Base-by-base conservation (phyloP, 2,888 invertebrate genomes). In the Campaea margaritaria region DNA sequence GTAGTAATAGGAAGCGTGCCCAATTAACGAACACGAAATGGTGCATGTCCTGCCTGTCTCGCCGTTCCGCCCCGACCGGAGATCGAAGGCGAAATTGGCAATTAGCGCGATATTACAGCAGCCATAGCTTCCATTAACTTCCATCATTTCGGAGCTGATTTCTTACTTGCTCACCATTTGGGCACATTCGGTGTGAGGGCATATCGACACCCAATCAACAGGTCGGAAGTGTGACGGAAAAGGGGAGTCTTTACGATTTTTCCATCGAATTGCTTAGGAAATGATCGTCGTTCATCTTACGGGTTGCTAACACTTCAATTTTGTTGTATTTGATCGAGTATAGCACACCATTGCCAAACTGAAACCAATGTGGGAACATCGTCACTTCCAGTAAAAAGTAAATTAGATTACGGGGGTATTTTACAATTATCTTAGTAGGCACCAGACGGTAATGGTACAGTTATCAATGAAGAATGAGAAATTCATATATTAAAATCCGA, bases 51-150 rank as follows among this genome's bases (percentile, higher is more conserved):
- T 76, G 76, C 69, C 27, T 75, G 69, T 67, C n/a, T n/a, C n/a
- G n/a, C n/a, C n/a, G n/a, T n/a, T n/a, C 72, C 69, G 70, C 69
- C 21, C 21, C 74, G 68, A 54, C 86, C 90, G 89, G 90, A 89
- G 85, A 90, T 89, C 83, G 85, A 87, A 85, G 69, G 71, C 77
- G 70, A 85, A 85, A 90, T 91, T 90, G 91, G 72, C 89, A 86
- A 91, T 89, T 87, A 89, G 81, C 72, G 70, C 78, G 78, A 83
- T 77, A 86, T 86, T 82, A 85, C 80, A 73, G 64, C 63, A 57
- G 69, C 74, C 70, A 69, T 58, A 54, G 62, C 61, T 62, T 66
- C 71, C 65, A 75, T 75, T 79, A 76, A 76, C 67, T 60, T 31
- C 61, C 62, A 59, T 55, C 64, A 57, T 61, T 61, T 62, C 45